Percentiles rank a stretch among this genome's conserved stretches.
Evolutionary conservation across 2,797 vertebrate genomes (phyloP).

Genomic region (Halcyon badia): DNA sequence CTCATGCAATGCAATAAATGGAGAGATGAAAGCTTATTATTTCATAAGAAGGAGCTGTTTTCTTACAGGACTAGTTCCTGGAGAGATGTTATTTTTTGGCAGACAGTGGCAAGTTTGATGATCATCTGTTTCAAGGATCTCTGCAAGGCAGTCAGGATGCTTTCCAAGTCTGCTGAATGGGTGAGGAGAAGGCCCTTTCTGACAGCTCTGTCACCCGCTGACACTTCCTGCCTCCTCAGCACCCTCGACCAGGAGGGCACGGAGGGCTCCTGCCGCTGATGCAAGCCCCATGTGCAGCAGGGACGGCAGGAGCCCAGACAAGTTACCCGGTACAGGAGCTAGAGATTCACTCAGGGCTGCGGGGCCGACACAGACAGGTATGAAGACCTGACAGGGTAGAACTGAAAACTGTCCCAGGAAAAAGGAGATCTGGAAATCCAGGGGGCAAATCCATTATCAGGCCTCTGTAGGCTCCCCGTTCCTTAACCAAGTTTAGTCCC

Average conservation of each 20-base stretch:
- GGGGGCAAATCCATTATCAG: neutral
- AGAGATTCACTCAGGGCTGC: neutral
- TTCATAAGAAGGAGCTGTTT: neutral
- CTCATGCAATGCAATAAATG: neutral
- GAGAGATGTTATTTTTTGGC: neutral
- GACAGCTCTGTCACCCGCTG: neutral
- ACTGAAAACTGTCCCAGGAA: neutral
- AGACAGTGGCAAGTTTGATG: neutral
- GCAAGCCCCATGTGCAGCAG: neutral
- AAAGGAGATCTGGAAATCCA: neutral
- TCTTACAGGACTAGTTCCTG: neutral
- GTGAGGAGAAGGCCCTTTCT: neutral
- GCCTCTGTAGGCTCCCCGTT: neutral
- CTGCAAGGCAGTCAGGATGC: neutral
- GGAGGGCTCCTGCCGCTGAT: neutral
- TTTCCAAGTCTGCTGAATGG: neutral
- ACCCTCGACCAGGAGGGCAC: neutral
- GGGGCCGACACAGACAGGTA: neutral
- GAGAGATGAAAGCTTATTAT: conserved; percentile 20
- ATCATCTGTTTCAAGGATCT: neutral
- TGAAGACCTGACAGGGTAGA: neutral
- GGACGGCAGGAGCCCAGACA: neutral
- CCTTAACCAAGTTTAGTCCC: neutral
- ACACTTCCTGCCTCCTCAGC: accelerated
- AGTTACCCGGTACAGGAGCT: neutral